Evolutionary conservation across 2,113 vertebrate species (phyloP).

Genomic region (Jacana jacana): DNA sequence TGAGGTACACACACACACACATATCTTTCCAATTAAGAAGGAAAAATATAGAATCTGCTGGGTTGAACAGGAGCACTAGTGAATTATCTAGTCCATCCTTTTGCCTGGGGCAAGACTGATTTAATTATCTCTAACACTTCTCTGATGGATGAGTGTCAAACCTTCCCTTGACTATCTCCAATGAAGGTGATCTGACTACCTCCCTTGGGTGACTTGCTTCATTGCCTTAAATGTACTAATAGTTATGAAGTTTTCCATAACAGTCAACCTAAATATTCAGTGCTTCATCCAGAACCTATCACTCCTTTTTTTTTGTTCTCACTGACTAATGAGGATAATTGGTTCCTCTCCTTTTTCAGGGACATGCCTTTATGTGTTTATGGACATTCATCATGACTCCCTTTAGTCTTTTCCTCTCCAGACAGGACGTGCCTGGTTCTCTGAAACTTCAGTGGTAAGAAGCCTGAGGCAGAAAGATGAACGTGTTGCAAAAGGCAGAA

Average conservation of each 20-base stretch:
- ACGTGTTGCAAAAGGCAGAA: not conserved
- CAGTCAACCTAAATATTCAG: slow-evolving; percentile 49
- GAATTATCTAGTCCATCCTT: slow-evolving; percentile 57
- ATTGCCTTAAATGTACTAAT: slow-evolving; percentile 46
- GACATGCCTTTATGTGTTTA: slow-evolving; percentile 47
- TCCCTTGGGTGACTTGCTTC: slow-evolving; percentile 62
- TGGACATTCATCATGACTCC: slow-evolving; percentile 56
- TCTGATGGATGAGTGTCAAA: slow-evolving; percentile 65
- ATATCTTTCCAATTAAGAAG: slow-evolving; percentile 35
- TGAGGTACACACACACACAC: not conserved
- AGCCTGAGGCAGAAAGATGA: slow-evolving; percentile 39
- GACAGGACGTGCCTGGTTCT: slow-evolving; percentile 42
- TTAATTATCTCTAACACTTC: slow-evolving; percentile 61
- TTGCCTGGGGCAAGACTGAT: slow-evolving; percentile 52
- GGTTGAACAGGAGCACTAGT: slow-evolving; percentile 28
- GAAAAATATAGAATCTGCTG: slow-evolving; percentile 45
- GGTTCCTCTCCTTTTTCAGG: slow-evolving; percentile 53
- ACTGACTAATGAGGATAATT: slow-evolving; percentile 63
- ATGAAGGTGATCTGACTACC: slow-evolving; percentile 51
- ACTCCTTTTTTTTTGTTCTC: not conserved
- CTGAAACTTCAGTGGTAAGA: not conserved
- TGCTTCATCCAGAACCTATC: slow-evolving; percentile 23
- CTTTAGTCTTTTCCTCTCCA: slow-evolving; percentile 57
- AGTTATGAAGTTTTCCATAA: slow-evolving; percentile 51
- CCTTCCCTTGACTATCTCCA: slow-evolving; percentile 57